Conservation (phyloP, 2,113 vertebrate species). For the Oncorhynchus kisutch region DNA sequence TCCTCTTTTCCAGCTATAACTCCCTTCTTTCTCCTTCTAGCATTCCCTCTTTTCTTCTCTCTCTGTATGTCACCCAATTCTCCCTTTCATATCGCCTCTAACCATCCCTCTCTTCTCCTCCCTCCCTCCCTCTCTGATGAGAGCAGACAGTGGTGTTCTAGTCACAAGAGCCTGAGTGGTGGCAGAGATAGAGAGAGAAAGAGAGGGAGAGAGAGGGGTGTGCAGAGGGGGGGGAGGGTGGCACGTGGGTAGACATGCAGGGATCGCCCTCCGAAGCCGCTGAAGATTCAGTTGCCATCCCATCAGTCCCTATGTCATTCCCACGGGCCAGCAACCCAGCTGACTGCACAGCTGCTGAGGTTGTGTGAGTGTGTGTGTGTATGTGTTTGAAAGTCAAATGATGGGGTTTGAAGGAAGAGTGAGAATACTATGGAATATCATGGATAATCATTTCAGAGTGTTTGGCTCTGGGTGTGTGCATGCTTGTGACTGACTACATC, state of each 20-base stretch:
- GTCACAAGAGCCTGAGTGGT: constrained; percentile 25
- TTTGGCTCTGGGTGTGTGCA: background rate
- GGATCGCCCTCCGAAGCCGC: constrained; percentile 43
- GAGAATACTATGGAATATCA: background rate
- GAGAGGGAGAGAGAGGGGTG: constrained; percentile 6
- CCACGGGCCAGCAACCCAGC: constrained; percentile 48
- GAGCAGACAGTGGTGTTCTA: constrained; percentile 33
- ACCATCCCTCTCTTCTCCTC: background rate
- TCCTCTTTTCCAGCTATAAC: background rate
- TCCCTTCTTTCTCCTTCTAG: background rate
- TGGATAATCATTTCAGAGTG: background rate
- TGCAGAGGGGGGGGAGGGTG: background rate
- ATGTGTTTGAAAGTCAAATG: background rate
- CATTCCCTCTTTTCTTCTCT: background rate
- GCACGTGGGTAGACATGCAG: constrained; percentile 45
- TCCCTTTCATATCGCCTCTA: background rate
- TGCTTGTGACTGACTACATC: no score
- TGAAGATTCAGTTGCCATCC: constrained; percentile 55
- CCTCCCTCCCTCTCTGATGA: constrained; percentile 17
- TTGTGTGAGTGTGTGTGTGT: constrained; percentile 7
- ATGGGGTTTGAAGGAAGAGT: background rate
- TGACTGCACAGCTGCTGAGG: constrained; percentile 52
- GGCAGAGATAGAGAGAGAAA: background rate
- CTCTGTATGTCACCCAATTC: background rate
- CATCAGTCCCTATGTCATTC: constrained; percentile 60